Percentiles rank a stretch among this genome's conserved stretches.
These are phyloP conservation scores for Saturnia pavonia DNA, from an alignment of 2,888 invertebrate genomes.

Conservation along the genomic window DNA sequence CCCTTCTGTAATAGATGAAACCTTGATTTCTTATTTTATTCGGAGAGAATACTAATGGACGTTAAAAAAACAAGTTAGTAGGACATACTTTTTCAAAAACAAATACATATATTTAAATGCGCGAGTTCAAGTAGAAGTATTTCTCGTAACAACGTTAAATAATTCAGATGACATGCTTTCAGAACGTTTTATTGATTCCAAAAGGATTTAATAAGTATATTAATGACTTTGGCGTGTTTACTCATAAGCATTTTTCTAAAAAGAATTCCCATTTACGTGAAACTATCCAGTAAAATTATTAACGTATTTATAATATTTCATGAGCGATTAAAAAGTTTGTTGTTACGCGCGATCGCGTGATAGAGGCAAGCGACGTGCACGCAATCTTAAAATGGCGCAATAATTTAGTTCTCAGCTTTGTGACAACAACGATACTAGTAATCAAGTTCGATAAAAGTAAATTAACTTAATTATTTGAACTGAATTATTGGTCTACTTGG, in stretches of 20 bases:
- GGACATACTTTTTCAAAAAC: too few species aligned
- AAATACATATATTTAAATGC: neutral
- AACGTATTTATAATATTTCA: constrained; percentile 35
- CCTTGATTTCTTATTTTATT: neutral
- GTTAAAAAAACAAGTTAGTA: neutral
- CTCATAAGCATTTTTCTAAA: neutral
- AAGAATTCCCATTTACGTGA: neutral
- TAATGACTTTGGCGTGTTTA: neutral
- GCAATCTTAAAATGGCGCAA: constrained; percentile 54
- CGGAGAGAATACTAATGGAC: neutral
- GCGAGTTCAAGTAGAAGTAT: neutral
- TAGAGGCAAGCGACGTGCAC: constrained; percentile 44
- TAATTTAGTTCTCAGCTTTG: constrained; percentile 37
- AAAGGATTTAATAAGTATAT: neutral
- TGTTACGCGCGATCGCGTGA: constrained; percentile 53
- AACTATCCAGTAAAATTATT: constrained; percentile 17
- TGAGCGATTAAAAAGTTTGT: constrained; percentile 37
- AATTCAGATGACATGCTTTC: neutral
- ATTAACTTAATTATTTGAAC: constrained; percentile 14
- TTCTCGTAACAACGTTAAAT: neutral
- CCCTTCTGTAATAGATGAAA: neutral
- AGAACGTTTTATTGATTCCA: neutral
- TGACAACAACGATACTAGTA: neutral
- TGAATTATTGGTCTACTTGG: neutral
- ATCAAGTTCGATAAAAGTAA: constrained; percentile 23